phyloP scores from a whole-genome alignment of 2,113 vertebrate species.

The Chionodraco myersi region DNA sequence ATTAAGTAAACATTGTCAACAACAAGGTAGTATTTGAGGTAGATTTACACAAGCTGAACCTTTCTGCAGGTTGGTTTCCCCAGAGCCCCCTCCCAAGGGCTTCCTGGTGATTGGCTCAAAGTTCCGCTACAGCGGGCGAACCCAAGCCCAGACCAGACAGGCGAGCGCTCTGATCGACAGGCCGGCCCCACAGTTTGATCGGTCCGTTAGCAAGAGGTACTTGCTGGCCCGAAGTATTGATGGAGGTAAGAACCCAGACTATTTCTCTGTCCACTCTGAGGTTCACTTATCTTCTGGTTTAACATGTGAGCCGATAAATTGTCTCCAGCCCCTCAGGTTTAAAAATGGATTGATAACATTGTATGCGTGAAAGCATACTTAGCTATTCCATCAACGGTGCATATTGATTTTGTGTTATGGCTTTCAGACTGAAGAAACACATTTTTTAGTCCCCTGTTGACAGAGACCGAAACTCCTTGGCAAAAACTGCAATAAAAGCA shows the following conservation, averaged over 20 bases:
- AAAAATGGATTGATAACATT: background rate
- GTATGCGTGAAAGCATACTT: background rate
- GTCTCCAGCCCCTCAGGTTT: background rate
- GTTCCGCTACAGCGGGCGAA: conserved; percentile 98
- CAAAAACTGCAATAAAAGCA: conserved; percentile 1
- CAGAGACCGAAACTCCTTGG: background rate
- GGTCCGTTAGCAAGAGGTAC: conserved; percentile 97
- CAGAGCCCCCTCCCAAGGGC: conserved; percentile 96
- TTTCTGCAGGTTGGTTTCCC: conserved; percentile 91
- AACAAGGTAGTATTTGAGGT: background rate
- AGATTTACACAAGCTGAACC: conserved; percentile 2
- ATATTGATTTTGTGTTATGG: conserved; percentile 26
- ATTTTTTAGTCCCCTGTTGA: background rate
- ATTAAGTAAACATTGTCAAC: too few relatives aligned
- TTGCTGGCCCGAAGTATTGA: conserved; percentile 96
- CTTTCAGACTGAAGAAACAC: background rate
- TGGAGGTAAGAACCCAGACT: conserved; percentile 85
- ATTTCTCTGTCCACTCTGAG: background rate
- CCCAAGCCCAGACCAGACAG: conserved; percentile 97
- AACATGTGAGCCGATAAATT: background rate
- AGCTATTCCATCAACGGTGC: background rate
- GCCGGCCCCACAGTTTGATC: conserved; percentile 95
- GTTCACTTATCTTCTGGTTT: background rate
- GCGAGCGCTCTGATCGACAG: conserved; percentile 97
- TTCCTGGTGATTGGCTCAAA: conserved; percentile 99